Conservation (phyloP, 2,797 vertebrate species). For the Poeciliopsis paucimaculata region DNA sequence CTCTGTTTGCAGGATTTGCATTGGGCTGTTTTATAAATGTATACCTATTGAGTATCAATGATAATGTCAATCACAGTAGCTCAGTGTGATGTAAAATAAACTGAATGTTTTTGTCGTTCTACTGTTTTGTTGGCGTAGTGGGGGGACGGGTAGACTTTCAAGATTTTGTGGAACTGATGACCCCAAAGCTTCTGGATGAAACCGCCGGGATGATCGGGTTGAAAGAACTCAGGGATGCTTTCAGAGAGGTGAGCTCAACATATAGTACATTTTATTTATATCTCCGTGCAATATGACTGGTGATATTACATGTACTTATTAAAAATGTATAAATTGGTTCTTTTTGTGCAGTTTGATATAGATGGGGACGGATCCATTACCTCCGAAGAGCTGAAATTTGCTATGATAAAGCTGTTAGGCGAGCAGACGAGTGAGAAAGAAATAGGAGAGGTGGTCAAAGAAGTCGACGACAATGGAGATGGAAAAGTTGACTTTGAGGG, state of each 20-base stretch:
- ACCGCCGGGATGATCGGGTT: constrained; percentile 84
- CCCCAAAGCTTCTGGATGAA: constrained; percentile 81
- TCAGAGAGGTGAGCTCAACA: constrained; percentile 74
- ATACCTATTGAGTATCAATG: background rate
- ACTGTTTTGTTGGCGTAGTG: constrained; percentile 52
- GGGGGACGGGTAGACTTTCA: constrained; percentile 82
- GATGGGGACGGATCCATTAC: constrained; percentile 94
- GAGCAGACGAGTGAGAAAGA: constrained; percentile 88
- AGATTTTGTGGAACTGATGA: constrained; percentile 83
- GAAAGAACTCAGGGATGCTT: constrained; percentile 83
- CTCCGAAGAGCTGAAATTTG: constrained; percentile 87
- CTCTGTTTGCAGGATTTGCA: background rate
- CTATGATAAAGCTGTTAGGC: constrained; percentile 91
- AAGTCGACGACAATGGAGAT: constrained; percentile 92
- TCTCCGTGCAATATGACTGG: constrained; percentile 10
- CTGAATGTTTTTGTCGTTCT: background rate
- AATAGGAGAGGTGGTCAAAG: constrained; percentile 91
- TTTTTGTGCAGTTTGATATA: constrained; percentile 86
- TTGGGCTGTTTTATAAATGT: background rate
- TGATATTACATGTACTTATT: constrained; percentile 17
- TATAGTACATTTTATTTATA: background rate
- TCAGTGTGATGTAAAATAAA: background rate
- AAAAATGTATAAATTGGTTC: background rate
- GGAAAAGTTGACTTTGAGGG: constrained; percentile 97
- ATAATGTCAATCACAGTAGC: background rate